Percentiles rank a stretch among this genome's conserved stretches.
These are phyloP conservation scores for Falco peregrinus DNA, from an alignment of 2,797 vertebrate genomes.

Conservation along the genomic window DNA sequence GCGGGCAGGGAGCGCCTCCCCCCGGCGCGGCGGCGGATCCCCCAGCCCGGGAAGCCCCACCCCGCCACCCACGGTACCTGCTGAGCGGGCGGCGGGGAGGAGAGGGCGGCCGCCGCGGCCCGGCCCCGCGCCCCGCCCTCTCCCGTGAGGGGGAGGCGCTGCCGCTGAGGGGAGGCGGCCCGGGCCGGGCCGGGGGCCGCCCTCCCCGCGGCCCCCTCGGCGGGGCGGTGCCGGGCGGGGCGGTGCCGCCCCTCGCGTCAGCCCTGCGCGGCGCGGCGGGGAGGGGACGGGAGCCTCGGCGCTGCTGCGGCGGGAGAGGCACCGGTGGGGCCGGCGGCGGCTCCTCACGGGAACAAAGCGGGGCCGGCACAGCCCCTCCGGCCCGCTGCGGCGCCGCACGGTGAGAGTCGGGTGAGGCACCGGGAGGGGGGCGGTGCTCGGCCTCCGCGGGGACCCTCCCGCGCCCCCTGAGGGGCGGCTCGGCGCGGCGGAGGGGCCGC, in stretches of 20 bases:
- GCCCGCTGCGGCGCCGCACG: background rate
- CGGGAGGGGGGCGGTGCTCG: background rate
- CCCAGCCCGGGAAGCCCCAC: background rate
- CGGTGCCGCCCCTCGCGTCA: constrained; percentile 22
- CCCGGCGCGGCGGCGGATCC: background rate
- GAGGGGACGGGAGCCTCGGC: background rate
- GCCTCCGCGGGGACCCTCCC: background rate
- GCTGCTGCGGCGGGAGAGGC: constrained; percentile 36
- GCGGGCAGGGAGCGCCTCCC: no score
- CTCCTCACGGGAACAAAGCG: constrained; percentile 73
- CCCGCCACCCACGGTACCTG: background rate
- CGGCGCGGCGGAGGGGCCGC: background rate
- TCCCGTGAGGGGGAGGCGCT: background rate
- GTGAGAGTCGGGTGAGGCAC: background rate
- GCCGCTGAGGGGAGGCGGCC: background rate
- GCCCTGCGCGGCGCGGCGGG: background rate
- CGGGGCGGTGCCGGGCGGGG: constrained; percentile 3
- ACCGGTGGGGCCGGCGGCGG: background rate
- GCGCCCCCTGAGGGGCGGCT: background rate
- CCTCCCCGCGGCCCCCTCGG: background rate
- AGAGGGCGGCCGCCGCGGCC: no score
- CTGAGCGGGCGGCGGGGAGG: no score
- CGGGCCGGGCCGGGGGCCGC: background rate
- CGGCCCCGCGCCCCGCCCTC: background rate
- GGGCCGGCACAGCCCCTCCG: constrained; percentile 15